Conservation (phyloP, 1,140 invertebrate species). For the Apis mellifera region Amel_HAv3.1 CM009934.2:3606001-3606500, state of each 20-base stretch:
- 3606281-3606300: constrained; percentile 37
- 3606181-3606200: constrained; percentile 44
- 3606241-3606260: too few relatives aligned
- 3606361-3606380: constrained; percentile 50
- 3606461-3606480: constrained; percentile 25
- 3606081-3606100: neutral
- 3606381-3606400: constrained; percentile 24
- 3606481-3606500: constrained; percentile 36
- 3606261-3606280: neutral
- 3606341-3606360: neutral
- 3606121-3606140: constrained; percentile 32
- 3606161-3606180: constrained; percentile 1
- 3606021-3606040: neutral
- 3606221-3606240: constrained; percentile 40
- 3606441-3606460: constrained; percentile 48
- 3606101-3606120: constrained; percentile 20
- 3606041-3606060: neutral
- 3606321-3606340: constrained; percentile 13
- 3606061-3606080: neutral
- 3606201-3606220: constrained; percentile 23
- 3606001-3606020: too few relatives aligned
- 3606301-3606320: constrained; percentile 29
- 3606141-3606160: neutral
- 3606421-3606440: constrained; percentile 50
- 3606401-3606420: constrained; percentile 37